Evolutionary conservation across 2,888 invertebrate species (phyloP), one percentile per base, ranked within the genome.

Genomic region (Nomada hirtipes): DNA sequence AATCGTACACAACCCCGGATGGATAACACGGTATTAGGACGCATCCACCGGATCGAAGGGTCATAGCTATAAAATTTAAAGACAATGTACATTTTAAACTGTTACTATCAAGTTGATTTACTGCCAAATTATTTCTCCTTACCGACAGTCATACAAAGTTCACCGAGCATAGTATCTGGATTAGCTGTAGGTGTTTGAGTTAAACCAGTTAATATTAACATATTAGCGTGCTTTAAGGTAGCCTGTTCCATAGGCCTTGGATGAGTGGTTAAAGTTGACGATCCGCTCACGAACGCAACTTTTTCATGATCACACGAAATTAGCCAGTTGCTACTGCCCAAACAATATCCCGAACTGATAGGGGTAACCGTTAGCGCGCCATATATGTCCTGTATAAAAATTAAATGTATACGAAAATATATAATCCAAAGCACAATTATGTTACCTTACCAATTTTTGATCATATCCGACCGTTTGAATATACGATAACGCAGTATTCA

Each of bases 321-420:
- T 80, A 98, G 96, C 99, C 99, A 99, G 95, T 99, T 99, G 92
- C 98, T 98, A 74, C 99, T 98, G 68, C 99, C 99, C 72, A 99
- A 95, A 91, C 98, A 98, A 94, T 97, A 99, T 26, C 99, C 99
- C 15, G 99, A 99, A 94, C 98, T 98, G 67, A 98, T 98, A n/a
- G 99, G 97, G 64, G 97, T 97, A 47, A 98, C 97, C 93, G 96
- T 96, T 67, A 99, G 95, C 18, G 98, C 97, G 64, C 99, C 99
- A 94, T 97, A 98, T 76, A 99, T 96, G 92, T 97, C 97, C 97
- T 97, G 85, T 42, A 36, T 36, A 93, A 91, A 87, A 74, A 57
- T 44, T 68, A 74, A 52, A 73, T 44, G 81, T 11, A 44, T 23
- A 61, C 60, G 36, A 36, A 20, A 74, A 61, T 36, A 55, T 64